Conservation (phyloP, 2,888 invertebrate species). For the Trisateles emortualis region DNA sequence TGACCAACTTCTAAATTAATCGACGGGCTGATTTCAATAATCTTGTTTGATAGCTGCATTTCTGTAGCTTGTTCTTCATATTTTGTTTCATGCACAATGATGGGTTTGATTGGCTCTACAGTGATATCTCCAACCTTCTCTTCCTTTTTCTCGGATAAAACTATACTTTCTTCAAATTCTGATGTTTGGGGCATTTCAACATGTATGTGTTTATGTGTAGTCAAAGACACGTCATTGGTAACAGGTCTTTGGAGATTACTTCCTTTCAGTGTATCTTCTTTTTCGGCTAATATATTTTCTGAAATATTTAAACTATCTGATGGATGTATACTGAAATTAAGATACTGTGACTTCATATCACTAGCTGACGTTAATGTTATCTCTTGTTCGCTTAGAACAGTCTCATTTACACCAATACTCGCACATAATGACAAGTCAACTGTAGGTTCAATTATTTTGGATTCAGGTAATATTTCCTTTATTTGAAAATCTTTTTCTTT, state of each 20-base stretch:
- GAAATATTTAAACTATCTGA: slow-evolving; percentile 65
- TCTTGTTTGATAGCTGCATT: slow-evolving; percentile 38
- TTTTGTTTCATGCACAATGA: slow-evolving; percentile 78
- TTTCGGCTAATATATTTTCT: slow-evolving; percentile 62
- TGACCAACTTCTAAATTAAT: slow-evolving; percentile 62
- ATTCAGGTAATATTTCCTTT: slow-evolving; percentile 44
- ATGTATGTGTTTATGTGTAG: slow-evolving; percentile 61
- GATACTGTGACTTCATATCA: slow-evolving; percentile 60
- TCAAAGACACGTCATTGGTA: slow-evolving; percentile 53
- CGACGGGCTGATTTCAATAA: slow-evolving; percentile 42
- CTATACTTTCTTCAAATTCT: slow-evolving; percentile 58
- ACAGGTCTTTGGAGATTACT: slow-evolving; percentile 44
- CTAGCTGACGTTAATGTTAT: slow-evolving; percentile 41
- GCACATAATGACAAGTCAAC: slow-evolving; percentile 55
- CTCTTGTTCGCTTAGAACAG: slow-evolving; percentile 63
- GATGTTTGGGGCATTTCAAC: slow-evolving; percentile 56
- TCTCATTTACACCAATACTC: slow-evolving; percentile 62
- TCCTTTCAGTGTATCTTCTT: slow-evolving; percentile 56
- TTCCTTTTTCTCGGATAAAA: slow-evolving; percentile 33
- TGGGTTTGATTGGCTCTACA: slow-evolving; percentile 57
- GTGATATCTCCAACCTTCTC: slow-evolving; percentile 50
- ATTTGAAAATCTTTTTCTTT: slow-evolving; percentile 58
- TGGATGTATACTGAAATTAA: slow-evolving; percentile 76
- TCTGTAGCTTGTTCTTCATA: slow-evolving; percentile 72
- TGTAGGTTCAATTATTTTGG: slow-evolving; percentile 41